phyloP scores from a whole-genome alignment of 2,113 vertebrate genomes.

The Notothenia coriiceps region DNA sequence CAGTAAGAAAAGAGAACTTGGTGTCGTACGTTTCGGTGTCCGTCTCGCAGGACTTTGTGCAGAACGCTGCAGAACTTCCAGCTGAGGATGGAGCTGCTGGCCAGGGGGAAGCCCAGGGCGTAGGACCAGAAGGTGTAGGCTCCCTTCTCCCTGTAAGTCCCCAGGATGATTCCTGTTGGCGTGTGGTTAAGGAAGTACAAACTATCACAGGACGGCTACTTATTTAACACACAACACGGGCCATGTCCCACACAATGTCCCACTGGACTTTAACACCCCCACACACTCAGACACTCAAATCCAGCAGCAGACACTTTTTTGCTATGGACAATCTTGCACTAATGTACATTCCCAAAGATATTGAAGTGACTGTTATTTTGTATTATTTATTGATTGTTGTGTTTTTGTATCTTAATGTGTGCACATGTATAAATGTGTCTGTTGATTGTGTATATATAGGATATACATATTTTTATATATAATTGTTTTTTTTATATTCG shows the following conservation, averaged over 20 bases:
- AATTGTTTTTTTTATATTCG: too few species aligned
- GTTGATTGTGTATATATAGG: too few species aligned
- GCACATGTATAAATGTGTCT: too few species aligned
- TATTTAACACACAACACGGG: not conserved
- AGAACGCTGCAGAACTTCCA: conserved; percentile 99
- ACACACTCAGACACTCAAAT: too few species aligned
- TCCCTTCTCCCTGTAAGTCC: conserved; percentile 96
- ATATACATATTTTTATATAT: too few species aligned
- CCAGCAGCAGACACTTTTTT: too few species aligned
- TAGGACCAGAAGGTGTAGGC: conserved; percentile 99
- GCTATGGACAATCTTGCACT: too few species aligned
- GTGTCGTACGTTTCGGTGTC: conserved; percentile 93
- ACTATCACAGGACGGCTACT: not conserved
- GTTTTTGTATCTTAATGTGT: too few species aligned
- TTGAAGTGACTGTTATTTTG: too few species aligned
- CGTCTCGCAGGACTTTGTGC: conserved; percentile 95
- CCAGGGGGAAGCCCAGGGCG: conserved; percentile 91
- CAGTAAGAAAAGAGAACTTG: not conserved
- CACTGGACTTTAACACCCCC: too few species aligned
- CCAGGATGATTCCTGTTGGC: conserved; percentile 92
- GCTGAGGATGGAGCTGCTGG: conserved; percentile 94
- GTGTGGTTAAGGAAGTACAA: conserved; percentile 79
- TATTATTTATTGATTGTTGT: too few species aligned
- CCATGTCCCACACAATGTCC: not conserved
- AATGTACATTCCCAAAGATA: too few species aligned